Base-by-base conservation (phyloP, 2,797 vertebrate genomes). In the Alectoris magna region DNA sequence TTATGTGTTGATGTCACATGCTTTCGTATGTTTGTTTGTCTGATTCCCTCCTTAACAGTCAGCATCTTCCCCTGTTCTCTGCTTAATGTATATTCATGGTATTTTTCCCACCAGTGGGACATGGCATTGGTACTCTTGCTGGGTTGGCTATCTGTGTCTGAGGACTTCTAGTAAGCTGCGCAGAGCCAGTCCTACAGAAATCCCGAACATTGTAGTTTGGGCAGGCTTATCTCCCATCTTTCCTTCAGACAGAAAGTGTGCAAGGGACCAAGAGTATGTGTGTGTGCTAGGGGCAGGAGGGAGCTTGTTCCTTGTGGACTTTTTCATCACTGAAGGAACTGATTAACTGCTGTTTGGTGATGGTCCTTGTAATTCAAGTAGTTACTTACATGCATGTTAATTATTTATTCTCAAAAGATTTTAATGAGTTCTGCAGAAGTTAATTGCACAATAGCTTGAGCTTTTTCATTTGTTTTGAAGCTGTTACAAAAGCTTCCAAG, bases 61-160 rank as follows among this genome's bases (percentile, higher is more conserved):
- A 78, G n/a, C 31, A n/a, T 64, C 44, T 90, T 71, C n/a, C 7
- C 3, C 69, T 68, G 24, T 43, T 59, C 26, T 39, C 43, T 82
- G 6, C 55, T 80, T 51, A 18, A 22, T 91, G 44, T 74, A 14
- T 58, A 3, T 67, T 87, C 73, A 16, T 3, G 34, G 49, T 23
- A 24, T 79, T 80, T 77, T 68, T 36, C 58, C 48, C 22, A 6
- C 1, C 1, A 23, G 26, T 2, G 6, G 56, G 48, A 21, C 0
- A 0, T 39, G 23, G 9, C 16, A 0, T 2, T 44, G 39, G 5
- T 0, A 0, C 23, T 3, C 34, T 67, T 83, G 36, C 22, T 68
- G 41, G 24, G 15, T 53, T 79, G 74, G 18, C 38, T 59, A 5
- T n/a, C 22, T 53, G 58, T 89, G 39, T 66, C 82, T 85, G 59